Percentiles rank a stretch among this genome's conserved stretches.
phyloP scores from a whole-genome alignment of 2,888 invertebrate genomes.

The Lasius fuliginosus region DNA sequence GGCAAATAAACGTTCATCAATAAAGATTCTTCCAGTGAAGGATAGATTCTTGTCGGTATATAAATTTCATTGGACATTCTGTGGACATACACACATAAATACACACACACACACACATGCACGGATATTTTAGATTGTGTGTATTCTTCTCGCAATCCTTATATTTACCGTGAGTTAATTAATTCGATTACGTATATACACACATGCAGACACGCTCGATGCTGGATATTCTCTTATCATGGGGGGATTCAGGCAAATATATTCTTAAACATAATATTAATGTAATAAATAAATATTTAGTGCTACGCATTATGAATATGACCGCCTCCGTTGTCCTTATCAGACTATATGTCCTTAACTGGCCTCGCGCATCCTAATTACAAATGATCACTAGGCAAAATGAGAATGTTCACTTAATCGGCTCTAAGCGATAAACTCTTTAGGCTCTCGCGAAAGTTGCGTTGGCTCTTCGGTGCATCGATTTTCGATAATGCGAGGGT shows the following conservation, averaged over 20 bases:
- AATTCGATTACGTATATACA: background rate
- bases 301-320: background rate
- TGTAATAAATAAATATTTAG: conserved; percentile 50
- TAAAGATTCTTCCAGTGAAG: background rate
- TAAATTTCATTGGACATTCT: background rate
- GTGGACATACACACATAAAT: background rate
- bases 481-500: background rate
- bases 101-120: background rate
- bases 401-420: conserved; percentile 2
- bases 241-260: background rate
- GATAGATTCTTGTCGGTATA: background rate
- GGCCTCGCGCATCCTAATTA: conserved; percentile 25
- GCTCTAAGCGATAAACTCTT: conserved; percentile 21
- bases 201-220: background rate
- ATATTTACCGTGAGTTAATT: background rate
- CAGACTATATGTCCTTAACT: conserved; percentile 19
- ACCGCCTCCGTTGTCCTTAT: conserved; percentile 4
- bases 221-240: background rate
- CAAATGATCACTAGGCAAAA: conserved; percentile 28
- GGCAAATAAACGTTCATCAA: background rate
- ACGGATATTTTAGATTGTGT: background rate
- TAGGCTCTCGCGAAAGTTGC: conserved; percentile 35
- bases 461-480: background rate
- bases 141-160: background rate
- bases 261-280: conserved; percentile 35